Base-by-base conservation (phyloP, 2,113 vertebrate genomes). In the Eleginops maclovinus region DNA sequence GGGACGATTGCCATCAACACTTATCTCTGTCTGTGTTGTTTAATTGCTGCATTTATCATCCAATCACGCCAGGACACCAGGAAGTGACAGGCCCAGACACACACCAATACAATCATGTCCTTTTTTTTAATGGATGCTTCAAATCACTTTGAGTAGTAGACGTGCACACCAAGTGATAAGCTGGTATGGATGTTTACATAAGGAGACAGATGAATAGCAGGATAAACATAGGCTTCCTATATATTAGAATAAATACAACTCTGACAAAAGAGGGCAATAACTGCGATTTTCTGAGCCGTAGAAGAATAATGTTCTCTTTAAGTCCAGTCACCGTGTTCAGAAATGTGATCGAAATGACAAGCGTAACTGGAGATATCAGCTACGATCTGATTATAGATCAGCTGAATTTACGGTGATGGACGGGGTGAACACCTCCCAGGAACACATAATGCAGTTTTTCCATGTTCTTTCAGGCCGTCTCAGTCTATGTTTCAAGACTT, bases 11-110 rank as follows among this genome's bases (percentile, higher is more conserved):
- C 68, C 60, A 72, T 28, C 44, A 63, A 51, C 69, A 83, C 72
- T 79, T 67, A 82, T 77, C 71, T 67, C 71, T 72, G 71, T 83
- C 79, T 72, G 65, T 75, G 63, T 51, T 70, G 55, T 71, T 72
- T 77, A 79, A 91, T 62, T 77, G 77, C 71, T 63, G 77, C 43
- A 85, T 88, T 85, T 73, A 88, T 89, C 75, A 72, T 85, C 72
- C 63, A 72, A 72, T 89, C 71, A 75, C 47, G 22, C 24, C 44
- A 21, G 68, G 36, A 72, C 72, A 71, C 72, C 67, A 60, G 63
- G 75, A 87, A 81, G 64, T 71, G 83, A 81, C 81, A 80, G 74
- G 65, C 55, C 60, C 46, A 56, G 51, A 50, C 74, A 22, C 46
- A 63, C 58, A 77, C 56, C 79, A 80, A 72, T 54, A 83, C 58